Base-by-base conservation (phyloP, 2,888 invertebrate genomes). In the Andrena trimmerana region DNA sequence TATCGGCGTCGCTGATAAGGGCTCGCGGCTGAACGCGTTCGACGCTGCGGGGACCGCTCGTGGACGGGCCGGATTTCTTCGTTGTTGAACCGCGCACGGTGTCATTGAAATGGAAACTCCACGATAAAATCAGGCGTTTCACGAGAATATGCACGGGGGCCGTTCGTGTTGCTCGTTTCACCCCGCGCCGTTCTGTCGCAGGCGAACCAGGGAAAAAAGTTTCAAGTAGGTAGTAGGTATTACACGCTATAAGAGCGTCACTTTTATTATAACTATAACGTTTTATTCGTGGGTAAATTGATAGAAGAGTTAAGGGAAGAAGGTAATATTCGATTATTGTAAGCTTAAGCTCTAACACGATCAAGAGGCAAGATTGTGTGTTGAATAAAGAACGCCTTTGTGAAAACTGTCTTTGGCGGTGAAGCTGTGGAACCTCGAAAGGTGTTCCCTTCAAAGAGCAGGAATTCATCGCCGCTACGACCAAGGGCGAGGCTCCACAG, bases 1-100 rank as follows among this genome's bases (percentile, higher is more conserved):
- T 86, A 86, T 84, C 84, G 86, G 82, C 74, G 60, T 29, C 54
- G 31, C 62, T 66, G 85, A 86, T 83, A 86, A 81, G 71, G 29
- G 50, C 50, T 54, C 54, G 33, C 70, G 60, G 13, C 24, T 20
- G 27, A 36, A 29, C 59, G 69, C 48, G 24, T 52, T 65, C 52
- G n/a, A 54, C 69, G 65, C 27, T 42, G 42, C 73, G 57, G 5
- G 33, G 72, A 33, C 6, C 63, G 16, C 6, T 10, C 60, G 27
- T 24, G 20, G 0, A 13, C 59, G 10, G 1, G 60, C 29, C 77
- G 66, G 70, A 77, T 80, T 80, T 77, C 70, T 77, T 70, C 66
- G 66, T 54, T 69, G 71, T 20, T 48, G 66, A 59, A 54, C 31
- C 57, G 59, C 16, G 62, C 62, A 1, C 48, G 33, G 31, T 75